Base-by-base conservation (phyloP, 1,140 invertebrate species). In the Pseudomyrmex sp. region DNA sequence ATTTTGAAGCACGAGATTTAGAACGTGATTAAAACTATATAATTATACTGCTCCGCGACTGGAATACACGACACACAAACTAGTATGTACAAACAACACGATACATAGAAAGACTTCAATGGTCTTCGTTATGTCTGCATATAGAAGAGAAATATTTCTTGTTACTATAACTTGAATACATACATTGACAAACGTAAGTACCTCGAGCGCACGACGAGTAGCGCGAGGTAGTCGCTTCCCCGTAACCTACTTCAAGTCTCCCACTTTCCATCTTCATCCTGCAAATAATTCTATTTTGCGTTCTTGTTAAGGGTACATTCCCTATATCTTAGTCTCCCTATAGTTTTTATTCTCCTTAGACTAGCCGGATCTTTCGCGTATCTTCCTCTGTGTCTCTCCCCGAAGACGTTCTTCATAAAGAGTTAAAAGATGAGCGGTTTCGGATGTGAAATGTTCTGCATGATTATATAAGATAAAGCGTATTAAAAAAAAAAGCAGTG, bases 381-480 rank as follows among this genome's bases (percentile, higher is more conserved):
- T 76, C 68, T 46, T 48, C 59, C 44, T 13, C 18, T 54, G 50
- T 86, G 23, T 48, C 56, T 46, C 50, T 50, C 59, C 59, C 82
- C 46, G 18, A 15, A 2, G n/a, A 48, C 56, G 83, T n/a, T n/a
- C 50, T 61, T 87, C 82, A 68, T 68, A 73, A 35, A 35, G 35
- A 91, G 91, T 92, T 88, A 90, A 91, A 92, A 92, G 88, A 88
- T 90, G 90, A 92, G 82, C 83, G 72, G 46, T 88, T 82, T 75
- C 66, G 77, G 70, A 72, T 50, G 76, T 61, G 58, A 76, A 52
- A 74, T 69, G 73, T 83, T 88, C 79, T 88, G 83, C 87, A 83
- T 65, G 46, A 44, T 48, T 56, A 20, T 15, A 26, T 20, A 62
- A 10, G 18, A n/a, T 62, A 83, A 52, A 79, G 82, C 82, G 61